Conservation (phyloP, 2,888 invertebrate species). For the Gastrophysa polygoni region DNA sequence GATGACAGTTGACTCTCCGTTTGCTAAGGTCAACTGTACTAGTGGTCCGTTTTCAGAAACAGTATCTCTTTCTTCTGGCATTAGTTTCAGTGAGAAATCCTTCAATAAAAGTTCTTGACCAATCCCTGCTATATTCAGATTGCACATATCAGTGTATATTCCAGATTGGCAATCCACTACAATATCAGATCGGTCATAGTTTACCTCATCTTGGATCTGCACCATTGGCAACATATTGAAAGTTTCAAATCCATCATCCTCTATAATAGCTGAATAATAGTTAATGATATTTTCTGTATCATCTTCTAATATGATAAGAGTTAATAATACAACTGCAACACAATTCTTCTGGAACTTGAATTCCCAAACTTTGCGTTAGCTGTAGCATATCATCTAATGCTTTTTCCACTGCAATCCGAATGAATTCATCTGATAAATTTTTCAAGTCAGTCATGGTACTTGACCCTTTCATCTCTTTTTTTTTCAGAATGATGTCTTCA, state of each 20-base stretch:
- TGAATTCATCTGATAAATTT: neutral
- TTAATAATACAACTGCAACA: neutral
- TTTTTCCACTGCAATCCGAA: neutral
- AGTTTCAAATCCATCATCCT: neutral
- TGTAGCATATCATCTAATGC: neutral
- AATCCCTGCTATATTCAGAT: neutral
- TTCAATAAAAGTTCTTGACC: slow-evolving; percentile 5
- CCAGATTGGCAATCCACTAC: neutral
- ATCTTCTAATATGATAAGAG: slow-evolving; percentile 1
- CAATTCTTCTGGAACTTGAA: slow-evolving; percentile 1
- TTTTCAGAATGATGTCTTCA: neutral
- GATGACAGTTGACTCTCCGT: neutral
- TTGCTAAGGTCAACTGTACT: slow-evolving; percentile 3
- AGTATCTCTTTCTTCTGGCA: slow-evolving; percentile 4
- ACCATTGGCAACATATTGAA: neutral
- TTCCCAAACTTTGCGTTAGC: slow-evolving; percentile 1
- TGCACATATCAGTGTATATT: slow-evolving; percentile 5
- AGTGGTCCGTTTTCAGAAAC: slow-evolving; percentile 2
- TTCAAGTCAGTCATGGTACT: neutral
- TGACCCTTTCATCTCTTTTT: neutral
- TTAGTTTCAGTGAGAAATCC: neutral
- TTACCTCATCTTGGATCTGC: neutral
- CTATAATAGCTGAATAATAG: neutral
- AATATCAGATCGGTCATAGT: neutral
- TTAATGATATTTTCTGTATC: neutral